phyloP scores from a whole-genome alignment of 2,113 vertebrate species.

The Trogon melanurus region DNA sequence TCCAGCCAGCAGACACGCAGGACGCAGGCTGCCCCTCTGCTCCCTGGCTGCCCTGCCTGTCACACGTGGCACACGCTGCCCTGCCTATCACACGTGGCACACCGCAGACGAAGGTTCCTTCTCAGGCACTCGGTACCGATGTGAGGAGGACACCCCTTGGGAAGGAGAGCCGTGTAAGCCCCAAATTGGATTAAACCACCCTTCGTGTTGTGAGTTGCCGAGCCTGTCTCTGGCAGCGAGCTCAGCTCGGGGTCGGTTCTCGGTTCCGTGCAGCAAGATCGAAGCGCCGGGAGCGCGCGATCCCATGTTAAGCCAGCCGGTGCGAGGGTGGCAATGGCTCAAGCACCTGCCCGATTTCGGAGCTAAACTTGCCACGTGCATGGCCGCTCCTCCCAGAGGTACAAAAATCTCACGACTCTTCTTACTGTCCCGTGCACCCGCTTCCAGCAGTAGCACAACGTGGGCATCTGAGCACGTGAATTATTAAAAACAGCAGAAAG shows the following conservation, averaged over 20 bases:
- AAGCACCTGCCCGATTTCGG: neutral
- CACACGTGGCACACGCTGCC: neutral
- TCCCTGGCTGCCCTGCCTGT: neutral
- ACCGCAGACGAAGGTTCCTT: neutral
- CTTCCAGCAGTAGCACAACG: neutral
- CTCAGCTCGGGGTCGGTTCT: accelerated
- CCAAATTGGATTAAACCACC: neutral
- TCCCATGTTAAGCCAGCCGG: neutral
- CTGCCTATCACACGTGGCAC: neutral
- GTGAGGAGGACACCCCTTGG: neutral
- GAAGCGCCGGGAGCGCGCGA: neutral
- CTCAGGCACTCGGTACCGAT: accelerated
- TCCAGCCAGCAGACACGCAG: neutral
- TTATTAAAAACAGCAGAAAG: neutral
- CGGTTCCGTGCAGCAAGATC: neutral
- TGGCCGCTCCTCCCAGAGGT: neutral
- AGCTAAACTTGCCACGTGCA: neutral
- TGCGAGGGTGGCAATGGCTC: neutral
- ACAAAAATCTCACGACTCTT: neutral
- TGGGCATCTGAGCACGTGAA: neutral
- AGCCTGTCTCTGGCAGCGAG: accelerated
- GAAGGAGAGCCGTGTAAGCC: neutral
- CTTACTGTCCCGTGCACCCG: accelerated
- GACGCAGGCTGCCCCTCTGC: neutral
- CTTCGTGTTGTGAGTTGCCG: accelerated